Evolutionary conservation across 2,113 vertebrate genomes (phyloP).

Genomic region (Probosciger aterrimus): DNA sequence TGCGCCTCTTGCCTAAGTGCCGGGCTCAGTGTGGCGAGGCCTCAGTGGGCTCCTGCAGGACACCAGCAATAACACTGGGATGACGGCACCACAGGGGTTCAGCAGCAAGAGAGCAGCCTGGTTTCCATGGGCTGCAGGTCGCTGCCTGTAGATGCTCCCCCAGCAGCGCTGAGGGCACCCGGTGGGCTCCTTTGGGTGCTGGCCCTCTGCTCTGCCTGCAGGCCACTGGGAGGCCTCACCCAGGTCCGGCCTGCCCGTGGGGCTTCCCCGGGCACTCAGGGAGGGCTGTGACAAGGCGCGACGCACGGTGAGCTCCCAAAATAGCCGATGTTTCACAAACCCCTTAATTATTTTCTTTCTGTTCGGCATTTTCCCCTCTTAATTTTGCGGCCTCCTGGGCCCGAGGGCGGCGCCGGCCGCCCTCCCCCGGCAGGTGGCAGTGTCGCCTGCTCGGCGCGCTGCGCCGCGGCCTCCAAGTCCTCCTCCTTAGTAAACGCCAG

Average conservation of each 20-base stretch:
- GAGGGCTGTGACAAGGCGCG: background rate
- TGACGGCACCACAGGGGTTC: background rate
- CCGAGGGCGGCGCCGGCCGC: background rate
- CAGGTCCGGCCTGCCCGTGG: background rate
- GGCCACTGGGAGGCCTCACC: background rate
- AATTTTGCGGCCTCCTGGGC: background rate
- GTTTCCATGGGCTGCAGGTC: background rate
- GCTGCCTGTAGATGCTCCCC: background rate
- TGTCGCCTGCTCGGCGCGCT: conserved; percentile 41
- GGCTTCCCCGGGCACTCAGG: background rate
- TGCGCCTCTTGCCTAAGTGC: rapidly evolving
- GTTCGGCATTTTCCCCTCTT: background rate
- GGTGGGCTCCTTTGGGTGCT: background rate
- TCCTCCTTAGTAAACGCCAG: background rate
- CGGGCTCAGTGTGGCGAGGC: background rate
- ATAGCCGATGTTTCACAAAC: background rate
- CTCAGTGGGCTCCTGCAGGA: background rate
- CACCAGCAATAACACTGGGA: background rate
- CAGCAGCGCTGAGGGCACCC: background rate
- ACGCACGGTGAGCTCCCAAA: background rate
- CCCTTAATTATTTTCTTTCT: background rate
- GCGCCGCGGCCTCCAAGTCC: background rate
- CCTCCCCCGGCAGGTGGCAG: conserved; percentile 71
- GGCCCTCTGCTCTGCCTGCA: background rate
- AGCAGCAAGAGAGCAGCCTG: background rate